Percentiles rank a stretch among this genome's conserved stretches.
These are phyloP conservation scores for Antigone vipio DNA, from an alignment of 2,113 vertebrate genomes.

Conservation along the genomic window DNA sequence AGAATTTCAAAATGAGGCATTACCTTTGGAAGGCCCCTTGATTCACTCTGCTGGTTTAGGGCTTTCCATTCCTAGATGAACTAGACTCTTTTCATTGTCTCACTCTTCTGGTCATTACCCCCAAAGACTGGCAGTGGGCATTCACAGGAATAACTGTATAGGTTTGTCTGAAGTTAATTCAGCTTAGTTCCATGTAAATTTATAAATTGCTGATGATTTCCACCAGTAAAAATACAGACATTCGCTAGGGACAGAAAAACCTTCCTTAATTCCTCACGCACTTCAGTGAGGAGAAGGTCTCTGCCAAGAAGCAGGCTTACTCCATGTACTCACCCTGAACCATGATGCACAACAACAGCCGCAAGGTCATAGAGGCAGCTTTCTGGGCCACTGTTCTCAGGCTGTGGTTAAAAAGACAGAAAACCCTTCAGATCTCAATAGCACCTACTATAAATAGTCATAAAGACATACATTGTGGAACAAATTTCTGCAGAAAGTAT, in stretches of 20 bases:
- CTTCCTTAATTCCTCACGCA: neutral
- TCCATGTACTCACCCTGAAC: slow-evolving; percentile 88
- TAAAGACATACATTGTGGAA: fast-evolving
- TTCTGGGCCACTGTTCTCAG: slow-evolving; percentile 87
- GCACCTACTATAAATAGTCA: neutral
- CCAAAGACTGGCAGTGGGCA: neutral
- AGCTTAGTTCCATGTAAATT: neutral
- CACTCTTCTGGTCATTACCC: neutral
- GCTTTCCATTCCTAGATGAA: neutral
- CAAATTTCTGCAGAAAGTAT: neutral
- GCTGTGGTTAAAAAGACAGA: slow-evolving; percentile 68
- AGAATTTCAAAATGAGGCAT: neutral
- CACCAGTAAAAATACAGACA: neutral
- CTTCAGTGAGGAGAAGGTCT: neutral
- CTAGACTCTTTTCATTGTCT: neutral
- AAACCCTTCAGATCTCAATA: neutral
- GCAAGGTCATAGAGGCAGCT: slow-evolving; percentile 91
- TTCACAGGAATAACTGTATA: neutral
- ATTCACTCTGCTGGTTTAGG: neutral
- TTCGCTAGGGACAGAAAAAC: neutral
- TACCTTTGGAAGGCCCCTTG: neutral
- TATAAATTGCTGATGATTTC: neutral
- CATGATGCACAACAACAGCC: slow-evolving; percentile 96
- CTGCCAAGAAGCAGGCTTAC: neutral
- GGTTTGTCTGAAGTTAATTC: neutral